Conservation (phyloP, 2,113 vertebrate genomes). For the Gobio gobio region DNA sequence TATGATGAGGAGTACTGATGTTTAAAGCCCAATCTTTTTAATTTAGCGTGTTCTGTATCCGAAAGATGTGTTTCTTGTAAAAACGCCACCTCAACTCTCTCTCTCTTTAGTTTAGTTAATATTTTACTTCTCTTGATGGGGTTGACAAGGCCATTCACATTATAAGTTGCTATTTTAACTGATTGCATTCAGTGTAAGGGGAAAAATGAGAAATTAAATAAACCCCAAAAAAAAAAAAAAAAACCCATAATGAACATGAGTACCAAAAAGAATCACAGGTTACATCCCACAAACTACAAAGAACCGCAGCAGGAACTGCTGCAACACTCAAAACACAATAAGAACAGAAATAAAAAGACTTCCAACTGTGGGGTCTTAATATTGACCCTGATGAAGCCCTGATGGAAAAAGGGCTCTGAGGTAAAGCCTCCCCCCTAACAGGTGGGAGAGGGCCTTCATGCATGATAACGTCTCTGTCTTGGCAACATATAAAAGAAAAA, state of each 20-base stretch:
- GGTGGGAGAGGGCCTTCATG: neutral
- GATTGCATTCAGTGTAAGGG: neutral
- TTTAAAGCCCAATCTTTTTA: neutral
- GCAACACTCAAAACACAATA: no score
- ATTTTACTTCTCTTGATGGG: neutral
- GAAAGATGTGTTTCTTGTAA: neutral
- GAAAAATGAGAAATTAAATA: neutral
- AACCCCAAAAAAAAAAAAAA: neutral
- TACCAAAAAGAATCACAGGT: neutral
- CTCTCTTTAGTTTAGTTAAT: neutral
- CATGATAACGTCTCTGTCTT: neutral
- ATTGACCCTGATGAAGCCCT: neutral
- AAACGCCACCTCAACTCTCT: neutral
- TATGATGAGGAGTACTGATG: neutral
- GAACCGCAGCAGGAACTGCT: no score
- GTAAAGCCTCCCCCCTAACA: no score
- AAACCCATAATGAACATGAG: neutral
- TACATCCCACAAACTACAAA: no score
- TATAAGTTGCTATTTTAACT: conserved; percentile 9
- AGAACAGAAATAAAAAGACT: neutral
- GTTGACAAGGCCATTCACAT: neutral
- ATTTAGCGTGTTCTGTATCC: neutral
- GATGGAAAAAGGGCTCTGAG: neutral
- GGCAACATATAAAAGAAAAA: neutral
- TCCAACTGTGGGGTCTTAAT: neutral